Evolutionary conservation across 1,140 invertebrate species (phyloP), one percentile per base, ranked within the genome.

Genomic region (Cyphomyrmex costatus): DNA sequence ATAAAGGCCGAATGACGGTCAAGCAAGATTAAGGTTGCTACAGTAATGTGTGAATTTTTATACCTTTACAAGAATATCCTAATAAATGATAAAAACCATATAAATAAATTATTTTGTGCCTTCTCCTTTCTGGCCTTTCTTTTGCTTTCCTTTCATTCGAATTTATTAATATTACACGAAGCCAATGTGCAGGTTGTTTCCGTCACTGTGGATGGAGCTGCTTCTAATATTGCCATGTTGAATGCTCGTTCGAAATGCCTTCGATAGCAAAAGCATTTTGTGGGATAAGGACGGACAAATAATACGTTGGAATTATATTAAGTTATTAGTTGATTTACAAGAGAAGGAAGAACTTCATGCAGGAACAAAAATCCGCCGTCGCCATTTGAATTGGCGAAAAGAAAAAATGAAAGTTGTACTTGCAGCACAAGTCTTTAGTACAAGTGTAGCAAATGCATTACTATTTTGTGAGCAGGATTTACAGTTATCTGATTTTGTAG

Each of bases 401-500:
- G 61, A 65, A 65, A 65, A 65, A 36, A 36, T 65, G 61, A 65
- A 65, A n/a, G 61, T 65, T 19, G n/a, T 30, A 36, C 19, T 65
- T 33, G 61, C 61, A 36, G 61, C 61, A 16, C 61, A 65, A 65
- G 61, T 65, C 4, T 65, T 36, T 19, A 65, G 30, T 33, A 33
- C 61, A 33, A 65, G 61, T 21, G 61, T 65, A 33, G 61, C 12
- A 65, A 65, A 33, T 65, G 61, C 30, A n/a, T 36, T 65, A 66
- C n/a, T 8, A 10, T 66, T 66, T n/a, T 66, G 63, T 66, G 19
- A 42, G 36, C 63, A 66, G 21, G 63, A 66, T 66, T 66, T 66
- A 66, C 2, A n/a, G 2, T 2, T 66, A 66, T 2, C 7, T 42
- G 8, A 66, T 42, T 66, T 66, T n/a, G 7, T 21, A 66, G n/a